Evolutionary conservation across 2,888 invertebrate genomes (phyloP), one percentile per base, ranked within the genome.

Genomic region (Drosophila koepferae): DNA sequence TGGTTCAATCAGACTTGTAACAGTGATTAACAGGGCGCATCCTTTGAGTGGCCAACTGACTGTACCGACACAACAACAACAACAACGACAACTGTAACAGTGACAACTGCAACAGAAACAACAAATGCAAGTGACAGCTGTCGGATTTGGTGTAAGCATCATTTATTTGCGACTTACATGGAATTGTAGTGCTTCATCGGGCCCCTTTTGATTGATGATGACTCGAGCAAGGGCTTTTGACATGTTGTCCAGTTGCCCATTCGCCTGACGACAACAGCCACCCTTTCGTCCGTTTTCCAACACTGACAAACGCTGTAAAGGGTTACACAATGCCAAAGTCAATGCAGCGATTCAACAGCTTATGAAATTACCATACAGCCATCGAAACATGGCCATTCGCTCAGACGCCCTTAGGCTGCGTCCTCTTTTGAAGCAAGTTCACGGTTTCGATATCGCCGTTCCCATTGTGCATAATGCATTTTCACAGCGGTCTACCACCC

Each of bases 381-480:
- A 55, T 66, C 34, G 31, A n/a, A 28, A 23, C 46, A 46, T 68
- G 31, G 12, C 49, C 34, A 16, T 16, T 46, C 46, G 23, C 46
- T 3, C 72, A 59, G 72, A 54, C 49, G 41, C 36, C 48, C 28
- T 55, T 40, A 12, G 40, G 55, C 54, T 28, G 46, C 48, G 31
- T 12, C 51, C n/a, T 71, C 40, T 60, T 40, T 40, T 59, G 63
- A 76, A 63, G 63, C 31, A 53, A 63, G 56, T 63, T 51, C 56
- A 72, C 46, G 59, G 65, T 80, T 68, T 77, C 61, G 63, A 76
- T 80, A 72, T 76, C 82, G 78, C 55, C 53, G 56, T 77, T 81
- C 65, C 60, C 60, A 38, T 70, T 77, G 61, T 70, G 78, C 74
- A 78, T 81, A 87, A 86, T 87, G 86, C 86, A 87, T 87, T 86